Evolutionary conservation across 2,797 vertebrate genomes (phyloP).

Genomic region (Melanotaenia pygmaea): DNA sequence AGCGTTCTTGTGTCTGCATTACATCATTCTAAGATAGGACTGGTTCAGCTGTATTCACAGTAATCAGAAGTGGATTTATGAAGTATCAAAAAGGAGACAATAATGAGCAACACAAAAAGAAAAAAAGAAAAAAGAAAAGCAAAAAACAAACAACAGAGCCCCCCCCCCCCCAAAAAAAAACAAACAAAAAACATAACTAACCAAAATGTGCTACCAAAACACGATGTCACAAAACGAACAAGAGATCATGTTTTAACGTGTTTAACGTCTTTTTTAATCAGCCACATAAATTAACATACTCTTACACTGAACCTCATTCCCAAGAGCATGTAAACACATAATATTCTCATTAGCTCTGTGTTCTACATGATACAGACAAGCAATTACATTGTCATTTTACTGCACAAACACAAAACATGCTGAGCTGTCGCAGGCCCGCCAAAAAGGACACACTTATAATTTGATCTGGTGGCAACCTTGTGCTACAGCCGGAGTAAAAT

Average conservation of each 20-base stretch:
- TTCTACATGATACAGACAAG: not conserved
- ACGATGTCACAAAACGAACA: not conserved
- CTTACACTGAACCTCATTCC: not conserved
- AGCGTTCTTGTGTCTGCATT: not conserved
- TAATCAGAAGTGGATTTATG: not conserved
- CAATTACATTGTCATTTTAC: slow-evolving; percentile 3
- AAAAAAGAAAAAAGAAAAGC: not conserved
- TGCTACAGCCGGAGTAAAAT: not conserved
- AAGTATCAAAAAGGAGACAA: not conserved
- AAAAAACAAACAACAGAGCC: not conserved
- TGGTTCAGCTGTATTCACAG: not conserved
- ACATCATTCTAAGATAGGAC: not conserved
- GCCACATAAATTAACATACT: not conserved
- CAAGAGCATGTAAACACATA: not conserved
- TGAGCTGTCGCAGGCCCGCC: not conserved
- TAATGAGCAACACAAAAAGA: not conserved
- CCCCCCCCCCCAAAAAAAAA: not conserved
- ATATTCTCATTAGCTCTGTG: not conserved
- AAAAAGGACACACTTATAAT: not conserved
- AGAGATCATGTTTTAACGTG: too few relatives aligned
- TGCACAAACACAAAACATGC: not conserved
- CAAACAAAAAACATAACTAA: not conserved
- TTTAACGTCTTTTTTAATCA: slow-evolving; percentile 18
- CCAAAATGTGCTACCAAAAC: not conserved
- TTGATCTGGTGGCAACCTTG: not conserved